Evolutionary conservation across 2,797 vertebrate species (phyloP), one percentile per base, ranked within the genome.

Genomic region (Danio kyathit): DNA sequence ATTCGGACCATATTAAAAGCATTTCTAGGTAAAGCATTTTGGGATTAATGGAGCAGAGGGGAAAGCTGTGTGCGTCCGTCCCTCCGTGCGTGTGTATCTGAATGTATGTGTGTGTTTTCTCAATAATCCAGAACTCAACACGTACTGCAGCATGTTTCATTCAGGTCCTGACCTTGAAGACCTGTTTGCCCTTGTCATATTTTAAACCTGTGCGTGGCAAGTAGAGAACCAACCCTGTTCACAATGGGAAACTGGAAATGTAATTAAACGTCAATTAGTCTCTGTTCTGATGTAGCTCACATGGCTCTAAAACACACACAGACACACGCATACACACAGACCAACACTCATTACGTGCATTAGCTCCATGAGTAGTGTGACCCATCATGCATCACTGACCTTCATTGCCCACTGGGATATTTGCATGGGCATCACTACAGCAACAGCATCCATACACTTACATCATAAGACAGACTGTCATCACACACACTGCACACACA

Each of bases 221-320:
- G 13, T 4, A 79, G 46, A 67, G 46, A 79, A 54, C 52, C 63
- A 13, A 70, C 64, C 43, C 16, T 7, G 11, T 1, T 11, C 56
- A 21, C 56, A 61, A 51, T 69, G 44, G 48, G 40, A 69, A 76
- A 61, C 43, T 69, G 44, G 48, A 40, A 69, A 76, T 60, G 56
- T 81, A 86, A 83, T 82, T 83, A 72, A 79, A 51, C 29, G 64
- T 83, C 81, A 81, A 83, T 86, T 80, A 83, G 80, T 79, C 61
- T 78, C 49, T 70, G 79, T 83, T 79, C 49, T 38, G 49, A 64
- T 64, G 52, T 54, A 17, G 40, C 51, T 65, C 67, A 38, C 64
- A 46, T 38, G 29, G 29, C 29, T 14, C 21, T 51, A 13, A 13
- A 52, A 56, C 61, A 61, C 54, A 51, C 63, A 77, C 19, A 52